Base-by-base conservation (phyloP, 2,888 invertebrate species). In the Scaptomyza polygonia region DNA sequence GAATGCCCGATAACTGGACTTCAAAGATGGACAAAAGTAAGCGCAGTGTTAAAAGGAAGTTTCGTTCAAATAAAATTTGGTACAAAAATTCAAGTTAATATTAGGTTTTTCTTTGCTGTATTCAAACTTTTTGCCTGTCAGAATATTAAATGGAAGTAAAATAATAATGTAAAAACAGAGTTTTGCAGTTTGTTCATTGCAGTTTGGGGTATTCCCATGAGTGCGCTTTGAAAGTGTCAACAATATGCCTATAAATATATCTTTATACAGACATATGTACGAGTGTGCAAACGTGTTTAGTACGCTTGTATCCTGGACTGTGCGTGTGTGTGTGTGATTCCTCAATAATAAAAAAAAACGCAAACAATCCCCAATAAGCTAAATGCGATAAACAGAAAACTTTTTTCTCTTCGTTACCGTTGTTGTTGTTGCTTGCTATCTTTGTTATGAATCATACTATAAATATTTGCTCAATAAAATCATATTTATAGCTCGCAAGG, bases 351-450 rank as follows among this genome's bases (percentile, higher is more conserved):
- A 36, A 53, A n/a, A 29, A 58, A 65, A 25, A 36, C 9, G 43
- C 40, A 57, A 74, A 58, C 42, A 45, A 66, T 52, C 53, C 61
- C 49, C 59, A 61, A n/a, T n/a, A n/a, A n/a, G n/a, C n/a, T n/a
- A 67, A 56, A 55, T 29, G 67, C 67, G 51, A 72, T 75, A 76
- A 76, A 61, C 40, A 27, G 36, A 45, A 54, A 34, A n/a, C n/a
- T 39, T 64, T 56, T 56, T 32, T 40, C 52, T 44, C n/a, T 43
- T 21, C 52, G 27, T 21, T 40, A 36, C 40, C 42, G 34, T 14
- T 30, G 34, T 36, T 48, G 39, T 27, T 34, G 7, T 52, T 48
- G 43, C 57, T 5, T 8, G 72, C 54, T 72, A 67, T 72, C 55
- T 49, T 7, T 39, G 39, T 16, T 39, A 43, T 73, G 64, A 68